Conservation (phyloP, 2,797 vertebrate species). For the Lagorchestes hirsutus region DNA sequence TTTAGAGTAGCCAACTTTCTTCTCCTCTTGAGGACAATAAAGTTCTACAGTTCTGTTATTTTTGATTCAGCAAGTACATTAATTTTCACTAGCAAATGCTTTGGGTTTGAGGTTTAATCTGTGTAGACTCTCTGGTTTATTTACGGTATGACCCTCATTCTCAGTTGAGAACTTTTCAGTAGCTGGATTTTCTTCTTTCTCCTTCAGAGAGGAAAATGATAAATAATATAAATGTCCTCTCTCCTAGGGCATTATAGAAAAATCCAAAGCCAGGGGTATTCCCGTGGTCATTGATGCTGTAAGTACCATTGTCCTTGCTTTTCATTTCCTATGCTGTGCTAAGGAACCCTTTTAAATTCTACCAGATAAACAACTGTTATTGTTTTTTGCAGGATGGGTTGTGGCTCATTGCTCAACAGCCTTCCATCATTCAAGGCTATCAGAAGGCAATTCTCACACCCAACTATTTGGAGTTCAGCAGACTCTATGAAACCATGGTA, state of each 20-base stretch:
- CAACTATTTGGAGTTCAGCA: conserved; percentile 95
- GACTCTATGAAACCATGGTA: conserved; percentile 96
- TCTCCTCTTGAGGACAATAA: not conserved
- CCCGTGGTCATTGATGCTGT: conserved; percentile 97
- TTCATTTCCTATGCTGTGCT: conserved; percentile 34
- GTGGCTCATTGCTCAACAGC: conserved; percentile 95
- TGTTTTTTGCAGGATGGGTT: conserved; percentile 92
- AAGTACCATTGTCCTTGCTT: conserved; percentile 84
- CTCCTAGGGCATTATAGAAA: conserved; percentile 94
- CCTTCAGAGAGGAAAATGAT: not conserved
- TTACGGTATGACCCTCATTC: not conserved
- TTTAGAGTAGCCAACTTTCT: not conserved
- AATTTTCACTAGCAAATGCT: not conserved
- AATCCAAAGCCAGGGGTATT: conserved; percentile 92
- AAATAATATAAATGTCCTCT: conserved; percentile 22
- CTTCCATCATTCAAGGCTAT: conserved; percentile 95
- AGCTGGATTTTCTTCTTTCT: conserved; percentile 1
- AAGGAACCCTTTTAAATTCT: conserved; percentile 21
- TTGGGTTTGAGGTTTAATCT: not conserved
- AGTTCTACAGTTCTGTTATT: not conserved
- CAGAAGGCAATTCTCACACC: conserved; percentile 95
- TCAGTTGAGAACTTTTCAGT: not conserved
- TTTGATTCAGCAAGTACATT: not conserved
- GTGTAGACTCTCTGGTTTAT: not conserved
- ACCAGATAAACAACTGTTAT: conserved; percentile 56